Base-by-base conservation (phyloP, 1,140 invertebrate genomes). In the Melipona quadrifasciata region DNA sequence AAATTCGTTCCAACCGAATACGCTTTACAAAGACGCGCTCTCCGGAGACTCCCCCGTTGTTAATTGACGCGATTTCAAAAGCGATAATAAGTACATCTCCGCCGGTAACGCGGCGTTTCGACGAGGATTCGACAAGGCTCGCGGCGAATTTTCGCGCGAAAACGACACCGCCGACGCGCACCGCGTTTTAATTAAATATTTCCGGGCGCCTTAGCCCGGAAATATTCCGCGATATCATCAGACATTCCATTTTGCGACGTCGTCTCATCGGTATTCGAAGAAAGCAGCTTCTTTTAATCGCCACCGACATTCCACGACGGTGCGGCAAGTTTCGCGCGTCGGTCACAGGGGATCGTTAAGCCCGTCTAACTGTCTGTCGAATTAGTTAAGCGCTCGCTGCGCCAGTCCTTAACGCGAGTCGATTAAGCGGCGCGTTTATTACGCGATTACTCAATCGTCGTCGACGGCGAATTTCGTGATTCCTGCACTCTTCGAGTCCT, bases 171-270 rank as follows among this genome's bases (percentile, higher is more conserved):
- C 39, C 39, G 39, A 39, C 73, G 73, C 31, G 21, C 39, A 47
- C 39, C 8, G 39, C 73, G 81, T 55, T 67, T 76, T 82, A 76
- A 82, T 82, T 82, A 82, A 82, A 82, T 6, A n/a, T n/a, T n/a
- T n/a, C n/a, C n/a, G n/a, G n/a, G 12, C 51, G 61, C 68, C 72
- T 75, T 82, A 82, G 76, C 51, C 31, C 34, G n/a, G 72, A 57
- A 76, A 39, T 47, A 82, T 76, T 76, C 21, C 53, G 73, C 16
- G 19, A 24, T 47, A 21, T 57, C 61, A 68, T 58, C 73, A 16
- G 67, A 21, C 65, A 77, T 78, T 83, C 75, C 82, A 58, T n/a
- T 71, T 78, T 10, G 55, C 55, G 27, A 27, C 24, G 12, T 10
- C 21, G 5, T 34, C 55, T 78, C 82, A 78, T 83, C 55, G 34